These are phyloP conservation scores for Cottus gobio DNA, from an alignment of 2,113 vertebrate species.

Conservation along the genomic window DNA sequence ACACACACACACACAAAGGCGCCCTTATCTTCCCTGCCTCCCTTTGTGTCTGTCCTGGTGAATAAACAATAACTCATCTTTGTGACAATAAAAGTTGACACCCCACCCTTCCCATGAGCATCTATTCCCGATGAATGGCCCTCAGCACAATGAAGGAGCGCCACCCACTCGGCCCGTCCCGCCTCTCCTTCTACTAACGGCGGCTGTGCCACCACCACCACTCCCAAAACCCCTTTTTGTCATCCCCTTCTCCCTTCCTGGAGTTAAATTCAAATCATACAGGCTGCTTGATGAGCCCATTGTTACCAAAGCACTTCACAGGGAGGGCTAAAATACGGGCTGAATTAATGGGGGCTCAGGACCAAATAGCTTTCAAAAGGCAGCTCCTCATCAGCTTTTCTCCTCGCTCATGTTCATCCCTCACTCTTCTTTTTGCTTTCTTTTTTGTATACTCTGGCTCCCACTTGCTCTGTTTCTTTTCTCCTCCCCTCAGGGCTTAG, in stretches of 20 bases:
- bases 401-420: conserved; percentile 51
- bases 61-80: conserved; percentile 76
- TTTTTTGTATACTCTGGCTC: conserved; percentile 43
- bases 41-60: conserved; percentile 57
- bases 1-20: conserved; percentile 34
- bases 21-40: conserved; percentile 27
- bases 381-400: conserved; percentile 58
- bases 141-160: conserved; percentile 54
- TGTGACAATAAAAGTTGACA: conserved; percentile 70
- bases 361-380: conserved; percentile 70
- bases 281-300: conserved; percentile 68
- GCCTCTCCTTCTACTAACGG: conserved; percentile 34
- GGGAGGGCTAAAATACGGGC: conserved; percentile 56
- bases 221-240: background rate
- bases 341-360: conserved; percentile 65
- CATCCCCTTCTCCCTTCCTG: conserved; percentile 22
- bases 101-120: conserved; percentile 50
- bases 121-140: conserved; percentile 55
- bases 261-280: conserved; percentile 57
- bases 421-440: conserved; percentile 28
- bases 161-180: conserved; percentile 13
- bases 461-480: background rate
- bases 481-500: conserved; percentile 15
- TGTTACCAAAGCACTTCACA: conserved; percentile 70
- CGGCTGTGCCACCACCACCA: conserved; percentile 3